Evolutionary conservation across 2,797 vertebrate species (phyloP).

Genomic region (Pseudochaenichthys georgianus): DNA sequence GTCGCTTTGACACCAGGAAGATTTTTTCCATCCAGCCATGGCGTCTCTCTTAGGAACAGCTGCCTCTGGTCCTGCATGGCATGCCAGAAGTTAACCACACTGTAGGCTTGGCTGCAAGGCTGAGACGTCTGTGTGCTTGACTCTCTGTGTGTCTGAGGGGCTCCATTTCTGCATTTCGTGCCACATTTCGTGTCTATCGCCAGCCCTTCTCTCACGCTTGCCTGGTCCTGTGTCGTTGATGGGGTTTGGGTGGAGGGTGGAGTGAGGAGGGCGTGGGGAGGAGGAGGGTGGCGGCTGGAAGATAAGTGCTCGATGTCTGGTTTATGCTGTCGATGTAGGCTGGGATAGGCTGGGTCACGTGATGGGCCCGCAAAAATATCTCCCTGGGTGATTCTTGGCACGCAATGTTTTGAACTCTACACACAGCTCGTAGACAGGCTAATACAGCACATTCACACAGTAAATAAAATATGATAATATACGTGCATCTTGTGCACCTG

Average conservation of each 20-base stretch:
- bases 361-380: constrained; percentile 68
- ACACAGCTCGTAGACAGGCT: constrained; percentile 28
- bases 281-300: constrained; percentile 61
- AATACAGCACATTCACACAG: constrained; percentile 9
- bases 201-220: constrained; percentile 88
- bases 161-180: constrained; percentile 79
- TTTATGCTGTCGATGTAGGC: constrained; percentile 65
- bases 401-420: constrained; percentile 72
- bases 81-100: constrained; percentile 79
- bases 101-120: constrained; percentile 64
- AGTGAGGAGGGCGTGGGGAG: neutral
- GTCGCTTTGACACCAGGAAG: constrained; percentile 51
- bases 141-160: constrained; percentile 60
- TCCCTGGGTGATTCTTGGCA: constrained; percentile 83
- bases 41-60: constrained; percentile 74
- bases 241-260: constrained; percentile 63
- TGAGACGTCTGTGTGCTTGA: constrained; percentile 65
- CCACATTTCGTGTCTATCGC: constrained; percentile 86
- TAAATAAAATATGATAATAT: no score
- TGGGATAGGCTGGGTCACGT: constrained; percentile 74
- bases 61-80: constrained; percentile 69
- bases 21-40: constrained; percentile 56
- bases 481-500: constrained; percentile 25
- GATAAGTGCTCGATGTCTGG: constrained; percentile 81
- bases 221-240: constrained; percentile 75